These are phyloP conservation scores for Aegotheles bennettii DNA, from an alignment of 2,113 vertebrate species.

Conservation along the genomic window DNA sequence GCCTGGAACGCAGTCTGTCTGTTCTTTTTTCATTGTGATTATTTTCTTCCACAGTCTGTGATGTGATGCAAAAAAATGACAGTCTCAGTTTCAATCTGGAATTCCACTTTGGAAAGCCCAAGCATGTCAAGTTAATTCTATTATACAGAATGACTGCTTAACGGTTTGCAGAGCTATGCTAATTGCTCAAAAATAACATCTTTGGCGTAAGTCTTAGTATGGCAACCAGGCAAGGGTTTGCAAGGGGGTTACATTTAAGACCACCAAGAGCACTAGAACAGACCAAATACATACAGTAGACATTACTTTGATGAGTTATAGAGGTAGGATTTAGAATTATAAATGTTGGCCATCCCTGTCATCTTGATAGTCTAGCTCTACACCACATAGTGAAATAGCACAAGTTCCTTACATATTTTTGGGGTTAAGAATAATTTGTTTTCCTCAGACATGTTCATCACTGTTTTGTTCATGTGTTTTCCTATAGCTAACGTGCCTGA, in stretches of 20 bases:
- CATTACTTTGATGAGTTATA: background rate
- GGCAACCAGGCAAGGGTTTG: background rate
- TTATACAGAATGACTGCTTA: background rate
- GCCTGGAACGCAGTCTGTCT: constrained; percentile 16
- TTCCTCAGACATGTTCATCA: background rate
- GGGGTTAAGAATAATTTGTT: background rate
- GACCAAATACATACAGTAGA: background rate
- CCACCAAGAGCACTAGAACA: background rate
- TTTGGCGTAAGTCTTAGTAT: background rate
- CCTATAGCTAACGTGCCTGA: background rate
- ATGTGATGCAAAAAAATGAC: constrained; percentile 6
- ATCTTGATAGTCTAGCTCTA: background rate
- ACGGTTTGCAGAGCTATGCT: background rate
- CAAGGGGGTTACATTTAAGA: background rate
- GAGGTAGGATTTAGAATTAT: background rate
- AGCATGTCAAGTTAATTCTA: constrained; percentile 15
- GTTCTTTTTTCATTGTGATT: background rate
- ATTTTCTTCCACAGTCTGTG: constrained; percentile 14
- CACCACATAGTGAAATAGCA: background rate
- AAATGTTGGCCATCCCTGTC: background rate
- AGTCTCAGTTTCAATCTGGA: constrained; percentile 30
- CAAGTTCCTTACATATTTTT: background rate
- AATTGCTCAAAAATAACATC: background rate
- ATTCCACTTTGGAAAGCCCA: constrained; percentile 13
- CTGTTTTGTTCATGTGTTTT: background rate